Base-by-base conservation (phyloP, 2,888 invertebrate genomes). In the Nycteola revayana region DNA sequence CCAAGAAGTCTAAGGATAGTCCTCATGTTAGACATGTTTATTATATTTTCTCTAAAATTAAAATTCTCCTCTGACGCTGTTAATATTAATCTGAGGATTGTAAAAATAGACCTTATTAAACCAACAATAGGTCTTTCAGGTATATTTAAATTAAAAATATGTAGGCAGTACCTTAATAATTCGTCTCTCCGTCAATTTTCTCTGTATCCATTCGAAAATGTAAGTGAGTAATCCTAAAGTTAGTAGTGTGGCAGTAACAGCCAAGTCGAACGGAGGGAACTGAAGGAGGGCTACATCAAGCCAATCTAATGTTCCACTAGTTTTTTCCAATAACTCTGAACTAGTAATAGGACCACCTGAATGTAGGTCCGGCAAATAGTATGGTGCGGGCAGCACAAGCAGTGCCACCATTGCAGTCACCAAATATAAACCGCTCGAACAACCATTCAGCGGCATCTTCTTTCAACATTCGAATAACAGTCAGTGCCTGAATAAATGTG, bases 191-290 rank as follows among this genome's bases (percentile, higher is more conserved):
- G 81, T 72, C 18, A 79, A 48, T 58, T 83, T 84, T 44, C 77
- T 74, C 37, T 85, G 85, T 43, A 84, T 71, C 80, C 79, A 83
- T 52, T 82, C 83, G 53, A 69, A 76, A 25, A 79, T 35, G 43
- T 82, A 78, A 20, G 60, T 73, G 8, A 66, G 11, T 9, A 73
- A 30, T n/a, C 66, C 76, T 22, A 75, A 23, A 21, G 64, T 11
- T 18, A 77, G 25, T 36, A 85, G 56, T 7, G 63, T 36, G 7
- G 64, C 31, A 11, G 81, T 68, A 27, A 76, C 50, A 33, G 75
- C 49, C 9, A 80, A 29, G 49, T 86, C 81, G 29, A 77, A 45
- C n/a, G 75, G 66, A 10, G 79, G 69, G 26, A 70, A 43, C 11
- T 43, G 42, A 25, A 42, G 17, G 35, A 42, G 38, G 7, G 51